A percentile compares a stretch with the other conserved stretches of the same genome.
Conservation (phyloP, 1,140 invertebrate species). For the Drosophila saltans region DNA sequence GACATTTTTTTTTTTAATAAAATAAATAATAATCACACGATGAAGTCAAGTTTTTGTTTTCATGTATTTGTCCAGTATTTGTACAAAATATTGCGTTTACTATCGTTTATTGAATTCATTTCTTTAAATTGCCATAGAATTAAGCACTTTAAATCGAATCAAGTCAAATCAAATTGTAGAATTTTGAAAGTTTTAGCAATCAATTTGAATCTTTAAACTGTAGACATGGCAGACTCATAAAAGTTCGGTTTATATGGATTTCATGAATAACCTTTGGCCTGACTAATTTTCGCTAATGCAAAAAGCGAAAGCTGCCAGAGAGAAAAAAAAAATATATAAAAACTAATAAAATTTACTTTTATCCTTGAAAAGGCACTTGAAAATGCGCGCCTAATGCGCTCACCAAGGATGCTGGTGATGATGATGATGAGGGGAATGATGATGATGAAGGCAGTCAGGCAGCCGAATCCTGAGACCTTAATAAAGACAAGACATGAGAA, state of each 20-base stretch:
- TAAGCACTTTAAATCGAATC: not conserved
- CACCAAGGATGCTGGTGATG: conserved; percentile 48
- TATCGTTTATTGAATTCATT: too few species aligned
- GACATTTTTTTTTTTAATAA: too few species aligned
- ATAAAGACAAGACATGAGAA: conserved; percentile 67
- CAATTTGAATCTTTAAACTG: conserved; percentile 32
- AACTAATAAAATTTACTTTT: conserved; percentile 82
- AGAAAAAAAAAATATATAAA: conserved; percentile 30
- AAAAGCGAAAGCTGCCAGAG: conserved; percentile 23
- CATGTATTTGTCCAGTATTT: too few species aligned
- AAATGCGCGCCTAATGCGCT: conserved; percentile 76
- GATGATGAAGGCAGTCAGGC: conserved; percentile 48
- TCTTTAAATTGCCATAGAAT: conserved; percentile 1
- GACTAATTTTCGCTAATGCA: conserved; percentile 81
- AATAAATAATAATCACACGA: too few species aligned
- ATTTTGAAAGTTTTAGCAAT: not conserved
- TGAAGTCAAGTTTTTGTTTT: too few species aligned
- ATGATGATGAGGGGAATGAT: conserved; percentile 43
- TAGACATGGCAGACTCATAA: conserved; percentile 16
- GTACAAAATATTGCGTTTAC: too few species aligned
- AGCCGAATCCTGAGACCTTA: conserved; percentile 57
- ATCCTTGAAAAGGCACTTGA: conserved; percentile 77
- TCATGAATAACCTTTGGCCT: conserved; percentile 65
- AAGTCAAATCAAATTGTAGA: not conserved
- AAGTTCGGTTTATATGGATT: conserved; percentile 26